Evolutionary conservation across 2,113 vertebrate species (phyloP).

Genomic region (Ciconia maguari): DNA sequence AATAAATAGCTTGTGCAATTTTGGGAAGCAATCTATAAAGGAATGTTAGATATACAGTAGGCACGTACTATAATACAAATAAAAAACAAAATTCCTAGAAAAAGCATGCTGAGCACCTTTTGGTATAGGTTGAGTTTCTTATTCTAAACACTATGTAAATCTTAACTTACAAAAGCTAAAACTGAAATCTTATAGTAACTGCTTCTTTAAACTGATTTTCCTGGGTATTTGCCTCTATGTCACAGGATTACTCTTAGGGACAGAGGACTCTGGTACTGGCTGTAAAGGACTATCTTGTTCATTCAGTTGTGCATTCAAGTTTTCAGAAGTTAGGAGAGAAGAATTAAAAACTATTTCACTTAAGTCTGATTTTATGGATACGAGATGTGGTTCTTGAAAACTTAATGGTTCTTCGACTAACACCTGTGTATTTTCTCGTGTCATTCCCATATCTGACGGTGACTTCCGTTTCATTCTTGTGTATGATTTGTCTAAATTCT

Average conservation of each 20-base stretch:
- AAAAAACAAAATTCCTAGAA: constrained; percentile 76
- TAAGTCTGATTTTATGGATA: constrained; percentile 84
- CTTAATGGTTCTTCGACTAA: constrained; percentile 80
- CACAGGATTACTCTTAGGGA: constrained; percentile 59
- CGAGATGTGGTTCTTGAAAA: constrained; percentile 80
- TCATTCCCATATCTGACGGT: constrained; percentile 88
- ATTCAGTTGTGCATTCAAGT: constrained; percentile 72
- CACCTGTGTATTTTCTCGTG: constrained; percentile 84
- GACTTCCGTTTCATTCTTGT: constrained; percentile 95
- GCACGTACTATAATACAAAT: constrained; percentile 81
- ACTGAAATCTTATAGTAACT: constrained; percentile 59
- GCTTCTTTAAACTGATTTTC: constrained; percentile 52
- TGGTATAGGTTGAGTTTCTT: constrained; percentile 69
- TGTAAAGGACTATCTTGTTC: constrained; percentile 66
- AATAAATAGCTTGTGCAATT: constrained; percentile 73
- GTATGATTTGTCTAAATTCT: constrained; percentile 90
- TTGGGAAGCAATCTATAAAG: constrained; percentile 78
- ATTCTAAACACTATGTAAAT: constrained; percentile 75
- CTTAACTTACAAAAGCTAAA: constrained; percentile 73
- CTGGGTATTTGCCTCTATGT: constrained; percentile 54
- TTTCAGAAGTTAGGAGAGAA: constrained; percentile 77
- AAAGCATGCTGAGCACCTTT: constrained; percentile 87
- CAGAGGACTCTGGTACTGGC: constrained; percentile 50
- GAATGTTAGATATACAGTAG: constrained; percentile 78
- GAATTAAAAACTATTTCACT: constrained; percentile 81